Percentiles rank a stretch among this genome's conserved stretches.
These are phyloP conservation scores for Tragopan temminckii DNA, from an alignment of 2,797 vertebrate genomes.

Conservation along the genomic window DNA sequence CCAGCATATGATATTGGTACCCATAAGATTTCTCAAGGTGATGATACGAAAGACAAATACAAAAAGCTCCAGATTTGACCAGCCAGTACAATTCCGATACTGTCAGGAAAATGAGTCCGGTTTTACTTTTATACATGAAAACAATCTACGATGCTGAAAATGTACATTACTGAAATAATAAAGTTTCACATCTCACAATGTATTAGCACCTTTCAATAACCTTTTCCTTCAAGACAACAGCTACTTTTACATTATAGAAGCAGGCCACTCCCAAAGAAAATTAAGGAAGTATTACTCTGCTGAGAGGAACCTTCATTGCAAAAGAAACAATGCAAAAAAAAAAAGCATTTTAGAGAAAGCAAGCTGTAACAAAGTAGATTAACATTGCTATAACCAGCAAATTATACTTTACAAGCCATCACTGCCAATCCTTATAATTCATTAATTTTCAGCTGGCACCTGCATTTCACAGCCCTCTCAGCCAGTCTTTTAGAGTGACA, in stretches of 20 bases:
- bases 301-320: conserved; percentile 53
- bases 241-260: conserved; percentile 30
- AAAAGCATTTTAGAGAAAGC: conserved; percentile 34
- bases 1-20: neutral
- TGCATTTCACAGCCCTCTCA: conserved; percentile 71
- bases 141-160: neutral
- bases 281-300: conserved; percentile 6
- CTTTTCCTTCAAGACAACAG: conserved; percentile 44
- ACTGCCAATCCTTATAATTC: conserved; percentile 60
- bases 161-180: neutral
- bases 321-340: conserved; percentile 23
- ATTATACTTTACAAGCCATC: conserved; percentile 46
- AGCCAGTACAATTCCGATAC: neutral
- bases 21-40: neutral
- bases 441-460: conserved; percentile 73
- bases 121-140: neutral
- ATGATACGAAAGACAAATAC: neutral
- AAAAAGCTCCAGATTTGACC: neutral
- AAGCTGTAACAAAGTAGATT: conserved; percentile 72
- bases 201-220: neutral
- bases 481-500: conserved; percentile 58
- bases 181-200: neutral
- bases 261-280: conserved; percentile 47
- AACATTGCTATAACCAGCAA: conserved; percentile 65
- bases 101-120: neutral